Base-by-base conservation (phyloP, 1,140 invertebrate species). In the Zaprionus ornatus region DNA sequence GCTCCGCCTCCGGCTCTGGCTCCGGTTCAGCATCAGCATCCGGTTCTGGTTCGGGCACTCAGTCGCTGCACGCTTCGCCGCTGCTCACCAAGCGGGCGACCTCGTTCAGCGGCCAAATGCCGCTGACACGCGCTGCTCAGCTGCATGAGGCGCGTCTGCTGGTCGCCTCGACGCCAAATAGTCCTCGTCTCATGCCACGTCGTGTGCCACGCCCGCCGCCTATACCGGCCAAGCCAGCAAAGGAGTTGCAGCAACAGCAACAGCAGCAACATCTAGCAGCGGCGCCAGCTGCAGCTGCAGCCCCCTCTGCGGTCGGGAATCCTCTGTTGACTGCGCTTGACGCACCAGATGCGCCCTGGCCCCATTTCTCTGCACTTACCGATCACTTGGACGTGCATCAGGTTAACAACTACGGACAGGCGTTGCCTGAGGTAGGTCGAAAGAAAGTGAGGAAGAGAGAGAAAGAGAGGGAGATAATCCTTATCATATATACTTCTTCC, bases 131-230 rank as follows among this genome's bases (percentile, higher is more conserved):
- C 37, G 80, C 57, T 32, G 77, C 59, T 4, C 80, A 77, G 50
- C 25, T 59, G 42, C 32, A 66, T n/a, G 72, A 73, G n/a, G 75
- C 56, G 15, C 55, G 64, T 13, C 56, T 75, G 1, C 66, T 48
- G 37, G 93, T 94, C 74, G 94, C 94, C 59, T 95, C 95, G 54
- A 95, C 95, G 1, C 95, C 95, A 10, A 95, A 95, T 73, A 96
- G 95, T 91, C 95, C 96, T 9, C 93, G 95, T 63, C 91, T 96
- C 15, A 80, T 96, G 93, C 95, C 96, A 4, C 93, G 95, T 15
- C 93, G 94, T 3, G 90, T 93, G 32, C 59, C 80, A 35, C 94
- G 94, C 48, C 94, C 94, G 65, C 94, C 95, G 21, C 95, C 95
- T 9, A 85, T 93, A 17, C 93, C 94, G 5, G 90, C 91, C 27